These are phyloP conservation scores for Centropus bengalensis DNA, from an alignment of 2,113 vertebrate genomes.

Conservation along the genomic window DNA sequence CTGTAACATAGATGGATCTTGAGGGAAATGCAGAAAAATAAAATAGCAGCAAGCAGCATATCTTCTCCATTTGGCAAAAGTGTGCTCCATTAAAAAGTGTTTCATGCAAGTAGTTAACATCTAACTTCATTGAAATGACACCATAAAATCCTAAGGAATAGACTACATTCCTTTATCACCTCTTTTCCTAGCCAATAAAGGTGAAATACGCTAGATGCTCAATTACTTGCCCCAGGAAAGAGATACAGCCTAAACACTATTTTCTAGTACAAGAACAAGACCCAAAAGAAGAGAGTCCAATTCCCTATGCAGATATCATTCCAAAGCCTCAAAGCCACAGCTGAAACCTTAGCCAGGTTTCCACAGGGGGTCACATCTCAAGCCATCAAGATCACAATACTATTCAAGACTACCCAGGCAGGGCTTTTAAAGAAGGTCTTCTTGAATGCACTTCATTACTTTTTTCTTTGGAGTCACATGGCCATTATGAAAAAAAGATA, in stretches of 20 bases:
- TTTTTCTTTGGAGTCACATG: background rate
- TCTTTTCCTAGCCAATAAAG: slow-evolving; percentile 16
- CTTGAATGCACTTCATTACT: background rate
- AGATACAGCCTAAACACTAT: background rate
- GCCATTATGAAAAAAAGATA: background rate
- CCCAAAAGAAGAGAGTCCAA: background rate
- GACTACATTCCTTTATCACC: slow-evolving; percentile 23
- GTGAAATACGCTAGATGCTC: background rate
- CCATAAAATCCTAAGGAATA: slow-evolving; percentile 30
- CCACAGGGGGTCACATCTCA: background rate
- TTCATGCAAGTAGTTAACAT: slow-evolving; percentile 45
- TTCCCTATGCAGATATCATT: background rate
- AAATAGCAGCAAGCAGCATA: background rate
- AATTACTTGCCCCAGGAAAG: background rate
- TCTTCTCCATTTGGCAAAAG: slow-evolving; percentile 44
- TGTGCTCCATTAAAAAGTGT: slow-evolving; percentile 20
- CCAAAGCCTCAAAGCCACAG: background rate
- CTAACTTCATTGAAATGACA: slow-evolving; percentile 36
- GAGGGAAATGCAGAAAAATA: background rate
- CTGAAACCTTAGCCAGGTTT: background rate
- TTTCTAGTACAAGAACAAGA: background rate
- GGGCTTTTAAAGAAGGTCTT: background rate
- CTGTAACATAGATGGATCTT: background rate
- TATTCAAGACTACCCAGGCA: background rate
- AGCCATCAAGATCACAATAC: background rate